These are phyloP conservation scores for Coptodon rendalli DNA, from an alignment of 2,113 vertebrate species.

Conservation along the genomic window DNA sequence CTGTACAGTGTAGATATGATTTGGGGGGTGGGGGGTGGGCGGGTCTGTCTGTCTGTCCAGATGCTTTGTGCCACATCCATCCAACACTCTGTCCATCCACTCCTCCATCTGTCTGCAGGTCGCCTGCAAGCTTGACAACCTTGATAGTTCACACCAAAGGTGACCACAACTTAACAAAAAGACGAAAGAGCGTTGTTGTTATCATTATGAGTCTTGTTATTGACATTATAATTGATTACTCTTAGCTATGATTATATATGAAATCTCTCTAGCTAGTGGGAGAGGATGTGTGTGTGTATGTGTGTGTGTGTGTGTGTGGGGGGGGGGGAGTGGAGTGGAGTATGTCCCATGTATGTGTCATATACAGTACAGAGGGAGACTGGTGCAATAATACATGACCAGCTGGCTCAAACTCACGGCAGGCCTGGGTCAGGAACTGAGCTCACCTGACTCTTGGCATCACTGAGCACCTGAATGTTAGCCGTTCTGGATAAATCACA, in stretches of 20 bases:
- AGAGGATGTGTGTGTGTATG: not conserved
- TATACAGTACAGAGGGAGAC: slow-evolving; percentile 44
- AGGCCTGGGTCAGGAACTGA: not conserved
- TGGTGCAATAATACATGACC: not conserved
- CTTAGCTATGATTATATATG: slow-evolving; percentile 39
- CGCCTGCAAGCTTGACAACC: slow-evolving; percentile 38
- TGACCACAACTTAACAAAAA: slow-evolving; percentile 57
- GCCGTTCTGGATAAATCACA: not conserved
- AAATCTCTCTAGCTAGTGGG: slow-evolving; percentile 45
- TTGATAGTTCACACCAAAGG: slow-evolving; percentile 69
- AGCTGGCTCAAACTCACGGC: not conserved
- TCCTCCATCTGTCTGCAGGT: slow-evolving; percentile 42
- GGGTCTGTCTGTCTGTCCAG: slow-evolving; percentile 57
- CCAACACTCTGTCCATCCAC: slow-evolving; percentile 26
- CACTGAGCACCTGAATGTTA: not conserved
- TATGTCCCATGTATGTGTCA: slow-evolving; percentile 13
- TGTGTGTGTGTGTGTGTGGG: fast-evolving
- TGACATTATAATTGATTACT: slow-evolving; percentile 49
- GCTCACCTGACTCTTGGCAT: not conserved
- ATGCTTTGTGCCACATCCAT: slow-evolving; percentile 23
- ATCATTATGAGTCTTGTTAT: slow-evolving; percentile 50
- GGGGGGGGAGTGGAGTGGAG: fast-evolving
- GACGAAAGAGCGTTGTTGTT: slow-evolving; percentile 39
- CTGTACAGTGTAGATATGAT: slow-evolving; percentile 12
- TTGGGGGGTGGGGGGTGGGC: not conserved